These are phyloP conservation scores for Drosophila recens DNA, from an alignment of 2,888 invertebrate species.

Conservation along the genomic window DNA sequence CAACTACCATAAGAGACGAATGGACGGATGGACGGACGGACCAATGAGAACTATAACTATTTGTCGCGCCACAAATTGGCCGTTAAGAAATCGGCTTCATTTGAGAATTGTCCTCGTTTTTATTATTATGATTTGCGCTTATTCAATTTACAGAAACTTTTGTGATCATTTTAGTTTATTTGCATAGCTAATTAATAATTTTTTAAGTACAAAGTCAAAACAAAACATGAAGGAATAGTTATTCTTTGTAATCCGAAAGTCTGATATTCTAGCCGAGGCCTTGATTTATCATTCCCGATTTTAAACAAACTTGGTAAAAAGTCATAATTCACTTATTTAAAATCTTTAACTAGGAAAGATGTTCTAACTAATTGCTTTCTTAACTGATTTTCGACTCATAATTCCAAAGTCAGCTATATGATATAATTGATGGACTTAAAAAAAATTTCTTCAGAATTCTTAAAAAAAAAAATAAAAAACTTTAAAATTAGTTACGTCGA, in stretches of 20 bases:
- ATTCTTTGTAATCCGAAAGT: not conserved
- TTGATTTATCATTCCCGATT: no score
- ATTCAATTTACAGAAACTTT: slow-evolving; percentile 60
- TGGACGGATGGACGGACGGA: not conserved
- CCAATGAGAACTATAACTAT: slow-evolving; percentile 10
- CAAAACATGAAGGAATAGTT: not conserved
- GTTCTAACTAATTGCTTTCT: no score
- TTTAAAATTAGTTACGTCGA: no score
- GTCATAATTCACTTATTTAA: no score
- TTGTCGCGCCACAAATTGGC: slow-evolving; percentile 43
- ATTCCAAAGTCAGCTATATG: not conserved
- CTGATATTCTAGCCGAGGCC: no score
- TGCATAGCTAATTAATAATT: slow-evolving; percentile 45
- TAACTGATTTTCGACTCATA: not conserved
- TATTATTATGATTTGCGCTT: slow-evolving; percentile 53
- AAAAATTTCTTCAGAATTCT: not conserved
- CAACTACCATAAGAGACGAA: slow-evolving; percentile 2
- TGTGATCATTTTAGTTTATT: slow-evolving; percentile 23
- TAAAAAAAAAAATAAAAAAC: no score
- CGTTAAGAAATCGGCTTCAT: slow-evolving; percentile 42
- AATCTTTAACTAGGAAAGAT: no score
- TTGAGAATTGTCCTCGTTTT: slow-evolving; percentile 46
- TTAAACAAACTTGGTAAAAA: no score
- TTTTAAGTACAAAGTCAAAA: slow-evolving; percentile 23
- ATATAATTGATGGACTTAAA: not conserved